A percentile compares a stretch with the other conserved stretches of the same genome.
Evolutionary conservation across 2,113 vertebrate species (phyloP).

Genomic region (Camelus bactrianus): DNA sequence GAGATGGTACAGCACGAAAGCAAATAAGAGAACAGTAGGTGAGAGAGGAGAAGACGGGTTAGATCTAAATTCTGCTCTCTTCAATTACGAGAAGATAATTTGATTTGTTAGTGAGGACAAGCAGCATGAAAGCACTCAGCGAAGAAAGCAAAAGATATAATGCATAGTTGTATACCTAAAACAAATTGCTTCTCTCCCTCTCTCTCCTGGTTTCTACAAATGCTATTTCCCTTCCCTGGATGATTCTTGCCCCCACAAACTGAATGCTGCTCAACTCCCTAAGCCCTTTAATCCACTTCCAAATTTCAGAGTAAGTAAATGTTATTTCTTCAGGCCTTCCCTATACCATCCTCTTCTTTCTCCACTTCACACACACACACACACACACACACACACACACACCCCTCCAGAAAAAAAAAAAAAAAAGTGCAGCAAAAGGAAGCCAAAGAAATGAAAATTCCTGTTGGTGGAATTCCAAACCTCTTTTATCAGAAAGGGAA

Average conservation of each 20-base stretch:
- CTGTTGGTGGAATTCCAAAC: background rate
- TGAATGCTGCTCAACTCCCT: background rate
- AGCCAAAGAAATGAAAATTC: background rate
- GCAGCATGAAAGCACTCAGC: background rate
- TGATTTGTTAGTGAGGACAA: background rate
- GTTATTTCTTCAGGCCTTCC: background rate
- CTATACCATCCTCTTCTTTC: background rate
- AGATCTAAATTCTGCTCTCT: background rate
- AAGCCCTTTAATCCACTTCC: background rate
- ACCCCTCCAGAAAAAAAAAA: background rate
- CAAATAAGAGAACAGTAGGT: background rate
- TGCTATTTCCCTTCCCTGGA: background rate
- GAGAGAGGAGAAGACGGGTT: background rate
- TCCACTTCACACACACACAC: background rate
- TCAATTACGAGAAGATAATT: background rate
- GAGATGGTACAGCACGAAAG: background rate
- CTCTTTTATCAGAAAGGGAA: background rate
- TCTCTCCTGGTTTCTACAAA: background rate
- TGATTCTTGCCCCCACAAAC: background rate
- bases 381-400: too few species aligned
- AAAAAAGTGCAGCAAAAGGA: background rate
- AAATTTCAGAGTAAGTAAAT: constrained; percentile 45
- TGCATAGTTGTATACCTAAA: background rate
- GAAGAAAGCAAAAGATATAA: background rate
- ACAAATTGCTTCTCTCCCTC: background rate